Evolutionary conservation across 2,113 vertebrate genomes (phyloP), one percentile per base, ranked within the genome.

Genomic region (Trachemys scripta): DNA sequence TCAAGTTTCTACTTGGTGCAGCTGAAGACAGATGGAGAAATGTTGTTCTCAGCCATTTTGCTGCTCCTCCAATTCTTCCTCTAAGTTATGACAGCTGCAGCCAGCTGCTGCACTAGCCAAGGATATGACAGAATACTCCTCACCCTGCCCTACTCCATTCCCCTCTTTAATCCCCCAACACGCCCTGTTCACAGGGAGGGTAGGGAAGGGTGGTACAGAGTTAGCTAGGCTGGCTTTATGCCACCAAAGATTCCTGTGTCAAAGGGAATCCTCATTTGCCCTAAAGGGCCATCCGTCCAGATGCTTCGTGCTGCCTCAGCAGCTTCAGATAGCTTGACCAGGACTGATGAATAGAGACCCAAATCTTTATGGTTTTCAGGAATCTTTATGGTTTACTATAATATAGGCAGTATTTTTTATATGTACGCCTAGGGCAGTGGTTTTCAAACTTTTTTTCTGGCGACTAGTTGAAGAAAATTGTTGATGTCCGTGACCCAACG

Each of bases 1-100:
- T 56, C 29, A 3, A 0, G 1, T n/a, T 53, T 29, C 82, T 84
- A n/a, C 11, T 25, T 0, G 0, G 42, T 2, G 0, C 59, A 92
- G 81, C 53, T 85, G 75, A 96, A 75, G 80, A 49, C 87, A 93
- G 53, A 59, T 85, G 72, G 45, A 69, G n/a, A 94, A 92, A 95
- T 57, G 45, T 62, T 49, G 31, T 53, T 57, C 75, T 82, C 84
- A 94, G 54, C 45, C 6, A 92, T 90, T 97, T 96, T 96, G 83
- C 81, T 62, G 25, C 80, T 65, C 45, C 57, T 79, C 50, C 24
- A 80, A 22, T 49, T 95, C 29, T 88, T 80, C 20, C 13, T 59
- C 1, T 0, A 51, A 31, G 50, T 42, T 84, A 49, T 0, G 0
- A 89, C 42, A 14, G 27, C 5, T 42, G 14, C 65, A 59, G 65